Base-by-base conservation (phyloP, 2,797 vertebrate genomes). In the Acanthis flammea region DNA sequence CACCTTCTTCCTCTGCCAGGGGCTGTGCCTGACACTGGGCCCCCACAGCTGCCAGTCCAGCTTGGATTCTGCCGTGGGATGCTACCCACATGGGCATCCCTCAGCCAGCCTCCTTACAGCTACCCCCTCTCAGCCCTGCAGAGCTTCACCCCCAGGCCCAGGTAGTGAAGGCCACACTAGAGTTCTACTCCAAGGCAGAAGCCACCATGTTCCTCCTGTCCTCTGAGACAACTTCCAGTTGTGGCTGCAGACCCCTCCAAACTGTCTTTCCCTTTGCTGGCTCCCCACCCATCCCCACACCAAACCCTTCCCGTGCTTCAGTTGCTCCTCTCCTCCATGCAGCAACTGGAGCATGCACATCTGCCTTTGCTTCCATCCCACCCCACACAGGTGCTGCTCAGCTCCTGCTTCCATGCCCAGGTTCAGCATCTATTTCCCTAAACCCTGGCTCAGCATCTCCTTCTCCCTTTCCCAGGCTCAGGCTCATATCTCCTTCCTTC, bases 211-310 rank as follows among this genome's bases (percentile, higher is more conserved):
- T 72, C n/a, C 48, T 76, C 53, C 41, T 70, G 53, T 44, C 18
- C 51, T 70, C 51, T 8, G 4, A 78, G 51, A 75, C 0, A 3
- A 57, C 31, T 72, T 65, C 53, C 54, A 74, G 7, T 15, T 17
- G 0, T 2, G 4, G 19, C 31, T 0, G 1, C 45, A 63, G 41
- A 67, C 19, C 14, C 18, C 44, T 90, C 23, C 1, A 1, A 86
- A 86, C 48, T 0, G 0, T 57, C 24, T 62, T 28, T 71, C 35
- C 78, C 35, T 23, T 63, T 11, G 1, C 23, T 45, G 50, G 10
- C 41, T 73, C 48, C 45, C 44, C 33, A 41, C 7, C 39, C 6
- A 5, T 3, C 12, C 14, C 21, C 2, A 1, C 35, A 48, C 42
- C 55, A 45, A 86, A 28, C 25, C 22, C 22, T 86, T 80, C 41